Base-by-base conservation (phyloP, 2,888 invertebrate genomes). In the Spilarctia lutea region DNA sequence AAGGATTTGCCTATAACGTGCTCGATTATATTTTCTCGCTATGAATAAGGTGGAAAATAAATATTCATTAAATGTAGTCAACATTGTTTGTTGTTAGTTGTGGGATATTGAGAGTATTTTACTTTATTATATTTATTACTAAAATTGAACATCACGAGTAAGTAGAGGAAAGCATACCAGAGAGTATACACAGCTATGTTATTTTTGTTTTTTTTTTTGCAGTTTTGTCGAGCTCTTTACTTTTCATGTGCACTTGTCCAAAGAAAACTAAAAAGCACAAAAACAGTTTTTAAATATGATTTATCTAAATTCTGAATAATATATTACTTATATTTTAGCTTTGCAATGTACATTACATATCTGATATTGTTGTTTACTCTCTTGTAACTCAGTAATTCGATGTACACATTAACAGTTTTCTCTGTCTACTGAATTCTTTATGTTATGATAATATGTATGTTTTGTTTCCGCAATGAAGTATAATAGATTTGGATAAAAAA, bases 1-100 rank as follows among this genome's bases (percentile, higher is more conserved):
- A 94, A 94, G 94, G 94, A 85, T 85, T 76, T 75, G 75, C 72
- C 66, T 68, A 76, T 87, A 79, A 85, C 81, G 80, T 81, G 79
- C 35, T 67, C 27, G 56, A 71, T 71, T 67, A n/a, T 69, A 74
- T 79, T 39, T 75, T 78, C 78, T 78, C 70, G 72, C 70, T 70
- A 65, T 69, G 72, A 73, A 52, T 74, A 71, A 30, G 56, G 70
- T 48, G 45, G 2, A 73, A 73, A 75, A 76, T 77, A 65, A 74
- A 78, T 75, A 78, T 79, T 80, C 72, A 79, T 70, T 67, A 72
- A 30, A 27, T 73, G 68, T 27, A 60, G 24, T 39, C n/a, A 63
- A 30, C 30, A 2, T 45, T 13, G 7, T 48, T 16, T 20, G 24
- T 35, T 27, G 13, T 42, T 67, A n/a, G 20, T 65, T 71, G 18